Conservation (phyloP, 2,113 vertebrate genomes). For the Xenus cinereus region DNA sequence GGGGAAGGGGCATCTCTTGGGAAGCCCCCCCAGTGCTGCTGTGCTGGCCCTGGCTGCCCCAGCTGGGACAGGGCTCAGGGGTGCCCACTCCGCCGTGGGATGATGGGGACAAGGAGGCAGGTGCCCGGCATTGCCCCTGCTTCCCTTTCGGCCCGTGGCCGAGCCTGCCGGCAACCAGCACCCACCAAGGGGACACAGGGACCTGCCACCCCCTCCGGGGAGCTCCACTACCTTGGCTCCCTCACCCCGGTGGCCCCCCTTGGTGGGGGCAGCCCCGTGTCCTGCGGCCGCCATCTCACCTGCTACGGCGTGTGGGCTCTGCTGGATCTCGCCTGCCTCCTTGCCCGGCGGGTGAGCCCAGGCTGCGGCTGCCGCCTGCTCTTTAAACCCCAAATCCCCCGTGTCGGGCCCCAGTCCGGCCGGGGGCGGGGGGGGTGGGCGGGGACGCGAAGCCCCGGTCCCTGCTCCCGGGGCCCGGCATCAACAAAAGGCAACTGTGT, state of each 20-base stretch:
- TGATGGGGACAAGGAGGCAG: not conserved
- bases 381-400: constrained; percentile 54
- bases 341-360: not conserved
- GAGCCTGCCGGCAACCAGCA: rapidly evolving
- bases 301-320: not conserved
- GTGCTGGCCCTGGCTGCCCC: not conserved
- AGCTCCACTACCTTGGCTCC: rapidly evolving
- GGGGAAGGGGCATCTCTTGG: not conserved
- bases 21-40: rapidly evolving
- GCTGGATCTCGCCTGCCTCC: not conserved
- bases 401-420: not conserved
- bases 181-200: not conserved
- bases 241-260: rapidly evolving
- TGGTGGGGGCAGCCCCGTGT: rapidly evolving
- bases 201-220: not conserved
- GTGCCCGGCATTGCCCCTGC: rapidly evolving
- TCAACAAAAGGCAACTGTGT: constrained; percentile 58
- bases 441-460: constrained; percentile 25
- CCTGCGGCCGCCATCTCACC: not conserved
- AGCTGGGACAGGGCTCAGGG: not conserved
- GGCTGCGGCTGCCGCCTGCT: not conserved
- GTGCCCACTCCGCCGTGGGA: not conserved
- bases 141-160: rapidly evolving
- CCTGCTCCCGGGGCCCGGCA: not conserved
- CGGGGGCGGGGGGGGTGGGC: constrained; percentile 47